Conservation (phyloP, 2,888 invertebrate species). For the Orchesella flavescens region DNA sequence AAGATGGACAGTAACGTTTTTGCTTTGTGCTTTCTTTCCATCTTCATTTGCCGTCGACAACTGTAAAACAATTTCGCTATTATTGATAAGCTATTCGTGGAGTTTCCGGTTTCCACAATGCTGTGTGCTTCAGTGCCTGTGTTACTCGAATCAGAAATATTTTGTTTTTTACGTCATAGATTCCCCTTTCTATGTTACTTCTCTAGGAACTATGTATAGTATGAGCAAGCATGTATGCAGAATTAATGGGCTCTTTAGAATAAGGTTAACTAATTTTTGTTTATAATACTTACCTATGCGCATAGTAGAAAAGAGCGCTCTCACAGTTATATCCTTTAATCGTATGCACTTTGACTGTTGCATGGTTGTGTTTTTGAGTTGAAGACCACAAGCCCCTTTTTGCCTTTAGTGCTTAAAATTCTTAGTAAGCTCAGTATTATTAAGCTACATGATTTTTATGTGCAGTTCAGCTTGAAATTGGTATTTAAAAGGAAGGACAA, state of each 20-base stretch:
- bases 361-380: not conserved
- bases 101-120: constrained; percentile 52
- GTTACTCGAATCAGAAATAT: not conserved
- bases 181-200: not conserved
- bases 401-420: not conserved
- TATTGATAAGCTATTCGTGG: constrained; percentile 5
- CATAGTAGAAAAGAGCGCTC: not conserved
- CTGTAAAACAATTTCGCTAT: not conserved
- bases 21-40: not conserved
- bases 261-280: constrained; percentile 42
- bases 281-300: not conserved
- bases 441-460: constrained; percentile 13
- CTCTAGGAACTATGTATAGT: not conserved
- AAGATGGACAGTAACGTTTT: too few relatives aligned
- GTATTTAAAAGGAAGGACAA: constrained; percentile 50
- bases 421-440: not conserved
- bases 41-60: not conserved
- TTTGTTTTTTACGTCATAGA: constrained; percentile 39
- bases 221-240: not conserved
- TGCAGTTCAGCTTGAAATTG: constrained; percentile 40
- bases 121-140: not conserved
- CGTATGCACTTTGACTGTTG: constrained; percentile 1
- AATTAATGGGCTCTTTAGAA: constrained; percentile 6
- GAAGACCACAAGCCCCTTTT: too few relatives aligned
- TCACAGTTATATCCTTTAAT: too few relatives aligned